phyloP scores from a whole-genome alignment of 2,797 vertebrate species.

The Coluber constrictor region DNA sequence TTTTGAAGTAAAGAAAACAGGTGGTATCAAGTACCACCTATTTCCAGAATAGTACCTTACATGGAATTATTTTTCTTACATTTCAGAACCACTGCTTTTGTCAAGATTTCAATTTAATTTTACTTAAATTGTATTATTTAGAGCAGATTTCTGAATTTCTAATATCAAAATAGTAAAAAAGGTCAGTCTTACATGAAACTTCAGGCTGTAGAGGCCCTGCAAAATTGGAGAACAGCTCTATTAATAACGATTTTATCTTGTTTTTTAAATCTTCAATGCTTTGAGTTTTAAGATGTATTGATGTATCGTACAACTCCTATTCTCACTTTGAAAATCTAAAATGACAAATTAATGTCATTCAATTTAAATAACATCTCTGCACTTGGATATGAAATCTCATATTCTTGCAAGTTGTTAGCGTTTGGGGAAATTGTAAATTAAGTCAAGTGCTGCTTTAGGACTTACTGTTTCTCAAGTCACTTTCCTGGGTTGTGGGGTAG shows the following conservation, averaged over 20 bases:
- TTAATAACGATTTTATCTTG: neutral
- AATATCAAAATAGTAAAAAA: neutral
- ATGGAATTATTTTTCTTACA: neutral
- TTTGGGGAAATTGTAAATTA: neutral
- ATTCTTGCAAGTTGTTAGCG: neutral
- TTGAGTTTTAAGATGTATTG: neutral
- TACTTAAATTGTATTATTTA: neutral
- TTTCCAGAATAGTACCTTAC: neutral
- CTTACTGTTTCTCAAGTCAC: no score
- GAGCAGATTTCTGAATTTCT: neutral
- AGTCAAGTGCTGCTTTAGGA: neutral
- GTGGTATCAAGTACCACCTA: neutral
- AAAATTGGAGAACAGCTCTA: neutral
- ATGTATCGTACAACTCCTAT: neutral
- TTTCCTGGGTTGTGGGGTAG: neutral
- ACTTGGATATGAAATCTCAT: neutral
- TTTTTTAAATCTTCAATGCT: neutral
- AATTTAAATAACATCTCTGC: neutral
- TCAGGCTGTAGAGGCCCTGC: neutral
- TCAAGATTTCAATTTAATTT: neutral
- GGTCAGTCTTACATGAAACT: neutral
- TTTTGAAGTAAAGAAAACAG: neutral
- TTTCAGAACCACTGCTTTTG: neutral
- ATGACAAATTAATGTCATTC: neutral
- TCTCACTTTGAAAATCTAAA: neutral